Evolutionary conservation across 2,888 invertebrate genomes (phyloP).

Genomic region (Cheilosia variabilis): DNA sequence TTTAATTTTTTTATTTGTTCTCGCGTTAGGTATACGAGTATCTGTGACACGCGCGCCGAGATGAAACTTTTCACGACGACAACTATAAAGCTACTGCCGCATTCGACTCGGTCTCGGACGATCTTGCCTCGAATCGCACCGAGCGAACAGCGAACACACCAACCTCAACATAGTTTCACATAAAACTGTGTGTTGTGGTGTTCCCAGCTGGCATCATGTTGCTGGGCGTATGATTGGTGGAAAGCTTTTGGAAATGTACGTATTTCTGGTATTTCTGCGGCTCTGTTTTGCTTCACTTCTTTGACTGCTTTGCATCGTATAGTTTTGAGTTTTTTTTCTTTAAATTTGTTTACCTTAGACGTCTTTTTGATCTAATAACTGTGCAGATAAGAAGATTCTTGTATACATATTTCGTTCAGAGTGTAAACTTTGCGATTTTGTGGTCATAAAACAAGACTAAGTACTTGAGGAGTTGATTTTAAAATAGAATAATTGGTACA

Average conservation of each 20-base stretch:
- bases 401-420: background rate
- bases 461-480: slow-evolving; percentile 51
- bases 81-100: slow-evolving; percentile 69
- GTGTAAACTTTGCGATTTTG: slow-evolving; percentile 52
- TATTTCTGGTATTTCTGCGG: slow-evolving; percentile 14
- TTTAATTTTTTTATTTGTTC: slow-evolving; percentile 5
- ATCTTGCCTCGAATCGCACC: slow-evolving; percentile 51
- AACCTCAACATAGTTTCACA: slow-evolving; percentile 18
- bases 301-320: slow-evolving; percentile 36
- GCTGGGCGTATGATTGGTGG: slow-evolving; percentile 3
- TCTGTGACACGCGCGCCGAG: slow-evolving; percentile 21
- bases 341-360: slow-evolving; percentile 37
- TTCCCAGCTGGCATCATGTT: slow-evolving; percentile 27
- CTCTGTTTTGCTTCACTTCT: slow-evolving; percentile 44
- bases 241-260: slow-evolving; percentile 34
- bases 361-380: slow-evolving; percentile 57
- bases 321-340: slow-evolving; percentile 1
- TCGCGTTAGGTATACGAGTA: background rate
- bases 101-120: slow-evolving; percentile 27
- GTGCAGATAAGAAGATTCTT: slow-evolving; percentile 57
- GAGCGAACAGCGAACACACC: slow-evolving; percentile 33
- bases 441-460: slow-evolving; percentile 42
- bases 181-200: background rate
- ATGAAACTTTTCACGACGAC: slow-evolving; percentile 68
- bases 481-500: slow-evolving; percentile 67